Conservation (phyloP, 2,797 vertebrate genomes). For the Falco cherrug region DNA sequence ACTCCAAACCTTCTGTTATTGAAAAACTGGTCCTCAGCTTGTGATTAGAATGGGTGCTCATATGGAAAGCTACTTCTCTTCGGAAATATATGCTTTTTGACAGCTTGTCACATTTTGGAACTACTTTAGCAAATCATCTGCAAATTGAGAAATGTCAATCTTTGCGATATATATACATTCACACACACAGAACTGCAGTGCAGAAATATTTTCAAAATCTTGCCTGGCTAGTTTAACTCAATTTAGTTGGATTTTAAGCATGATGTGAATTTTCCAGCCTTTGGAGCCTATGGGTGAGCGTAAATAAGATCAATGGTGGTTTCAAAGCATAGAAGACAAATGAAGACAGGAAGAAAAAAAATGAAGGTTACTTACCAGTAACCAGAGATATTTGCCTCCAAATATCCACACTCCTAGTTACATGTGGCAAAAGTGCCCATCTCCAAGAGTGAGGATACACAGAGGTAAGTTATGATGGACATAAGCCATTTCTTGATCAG, state of each 20-base stretch:
- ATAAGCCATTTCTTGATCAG: constrained; percentile 53
- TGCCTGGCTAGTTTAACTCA: constrained; percentile 54
- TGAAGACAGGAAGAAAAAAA: constrained; percentile 61
- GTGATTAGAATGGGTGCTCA: constrained; percentile 41
- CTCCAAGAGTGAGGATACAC: constrained; percentile 57
- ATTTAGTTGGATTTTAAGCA: constrained; percentile 58
- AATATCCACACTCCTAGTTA: constrained; percentile 64
- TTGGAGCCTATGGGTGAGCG: constrained; percentile 48
- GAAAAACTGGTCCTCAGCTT: constrained; percentile 39
- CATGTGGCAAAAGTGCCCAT: constrained; percentile 42
- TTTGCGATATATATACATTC: constrained; percentile 61
- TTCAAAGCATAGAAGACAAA: constrained; percentile 72
- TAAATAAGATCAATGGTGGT: constrained; percentile 62
- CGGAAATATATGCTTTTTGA: constrained; percentile 61
- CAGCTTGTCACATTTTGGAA: constrained; percentile 63
- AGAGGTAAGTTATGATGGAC: constrained; percentile 43
- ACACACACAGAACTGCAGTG: constrained; percentile 58
- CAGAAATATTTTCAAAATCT: constrained; percentile 69
- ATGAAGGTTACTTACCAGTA: constrained; percentile 66
- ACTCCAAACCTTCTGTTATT: constrained; percentile 61
- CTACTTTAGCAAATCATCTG: constrained; percentile 76
- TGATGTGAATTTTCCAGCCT: constrained; percentile 59
- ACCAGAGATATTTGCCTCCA: constrained; percentile 58
- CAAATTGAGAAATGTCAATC: constrained; percentile 75
- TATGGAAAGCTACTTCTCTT: constrained; percentile 55